phyloP scores from a whole-genome alignment of 2,113 vertebrate genomes.

The Marmota monax region DNA sequence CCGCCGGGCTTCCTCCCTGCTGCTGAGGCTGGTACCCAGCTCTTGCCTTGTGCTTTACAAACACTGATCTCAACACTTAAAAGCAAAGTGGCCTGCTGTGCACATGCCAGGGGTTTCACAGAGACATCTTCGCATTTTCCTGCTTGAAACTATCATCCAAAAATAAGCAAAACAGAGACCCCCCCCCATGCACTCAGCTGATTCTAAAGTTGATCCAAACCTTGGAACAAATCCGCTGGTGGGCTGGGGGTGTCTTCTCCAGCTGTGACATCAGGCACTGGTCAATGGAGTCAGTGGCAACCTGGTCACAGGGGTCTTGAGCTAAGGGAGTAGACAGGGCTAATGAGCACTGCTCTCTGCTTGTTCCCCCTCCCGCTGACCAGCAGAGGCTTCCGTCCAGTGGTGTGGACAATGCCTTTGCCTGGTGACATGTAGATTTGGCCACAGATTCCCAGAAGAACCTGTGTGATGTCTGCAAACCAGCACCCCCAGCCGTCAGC shows the following conservation, averaged over 20 bases:
- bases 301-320: neutral
- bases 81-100: neutral
- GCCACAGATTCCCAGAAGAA: neutral
- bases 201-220: neutral
- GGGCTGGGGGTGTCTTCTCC: neutral
- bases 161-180: neutral
- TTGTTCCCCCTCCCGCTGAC: too few relatives aligned
- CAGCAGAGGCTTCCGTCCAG: neutral
- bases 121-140: neutral
- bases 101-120: neutral
- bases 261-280: accelerated
- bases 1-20: accelerated
- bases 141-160: neutral
- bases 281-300: neutral
- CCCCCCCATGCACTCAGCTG: neutral
- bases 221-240: neutral
- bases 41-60: neutral
- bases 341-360: neutral
- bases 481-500: neutral
- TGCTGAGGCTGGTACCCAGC: accelerated
- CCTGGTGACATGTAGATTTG: neutral
- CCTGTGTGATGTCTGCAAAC: neutral
- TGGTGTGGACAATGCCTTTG: neutral
- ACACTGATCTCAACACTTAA: neutral
- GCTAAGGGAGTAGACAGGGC: neutral